Evolutionary conservation across 2,797 vertebrate genomes (phyloP).

Genomic region (Trichosurus vulpecula): DNA sequence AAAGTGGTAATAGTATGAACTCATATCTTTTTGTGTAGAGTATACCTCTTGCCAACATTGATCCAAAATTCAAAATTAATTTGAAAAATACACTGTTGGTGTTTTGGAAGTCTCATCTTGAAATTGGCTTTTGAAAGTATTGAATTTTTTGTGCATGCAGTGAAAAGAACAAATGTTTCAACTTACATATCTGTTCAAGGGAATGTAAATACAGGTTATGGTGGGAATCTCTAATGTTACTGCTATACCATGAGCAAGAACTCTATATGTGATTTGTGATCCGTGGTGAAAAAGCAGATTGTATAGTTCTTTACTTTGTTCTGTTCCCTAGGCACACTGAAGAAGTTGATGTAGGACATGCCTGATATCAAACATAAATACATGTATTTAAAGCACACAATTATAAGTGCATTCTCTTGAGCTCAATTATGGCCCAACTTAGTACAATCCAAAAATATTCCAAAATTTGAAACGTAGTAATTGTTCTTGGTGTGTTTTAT

Average conservation of each 20-base stretch:
- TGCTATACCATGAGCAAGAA: constrained; percentile 34
- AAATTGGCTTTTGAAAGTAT: not conserved
- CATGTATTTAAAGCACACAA: constrained; percentile 38
- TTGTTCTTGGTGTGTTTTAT: constrained; percentile 49
- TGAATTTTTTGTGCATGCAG: not conserved
- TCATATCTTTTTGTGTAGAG: not conserved
- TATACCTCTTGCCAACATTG: not conserved
- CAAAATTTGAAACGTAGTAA: constrained; percentile 17
- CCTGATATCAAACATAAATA: constrained; percentile 58
- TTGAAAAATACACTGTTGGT: not conserved
- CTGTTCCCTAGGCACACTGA: not conserved
- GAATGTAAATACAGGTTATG: constrained; percentile 55
- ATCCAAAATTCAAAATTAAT: not conserved
- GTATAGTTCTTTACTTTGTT: constrained; percentile 44
- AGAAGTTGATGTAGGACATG: constrained; percentile 41
- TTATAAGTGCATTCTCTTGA: constrained; percentile 16
- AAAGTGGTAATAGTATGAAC: not conserved
- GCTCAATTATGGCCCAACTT: not conserved
- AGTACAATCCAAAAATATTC: not conserved
- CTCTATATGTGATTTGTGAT: constrained; percentile 54
- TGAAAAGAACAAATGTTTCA: not conserved
- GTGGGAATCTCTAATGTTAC: constrained; percentile 44
- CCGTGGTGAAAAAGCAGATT: constrained; percentile 43
- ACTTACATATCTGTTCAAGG: constrained; percentile 55
- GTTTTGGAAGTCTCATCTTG: not conserved